Evolutionary conservation across 2,797 vertebrate species (phyloP).

Genomic region (Muscicapa comitata): DNA sequence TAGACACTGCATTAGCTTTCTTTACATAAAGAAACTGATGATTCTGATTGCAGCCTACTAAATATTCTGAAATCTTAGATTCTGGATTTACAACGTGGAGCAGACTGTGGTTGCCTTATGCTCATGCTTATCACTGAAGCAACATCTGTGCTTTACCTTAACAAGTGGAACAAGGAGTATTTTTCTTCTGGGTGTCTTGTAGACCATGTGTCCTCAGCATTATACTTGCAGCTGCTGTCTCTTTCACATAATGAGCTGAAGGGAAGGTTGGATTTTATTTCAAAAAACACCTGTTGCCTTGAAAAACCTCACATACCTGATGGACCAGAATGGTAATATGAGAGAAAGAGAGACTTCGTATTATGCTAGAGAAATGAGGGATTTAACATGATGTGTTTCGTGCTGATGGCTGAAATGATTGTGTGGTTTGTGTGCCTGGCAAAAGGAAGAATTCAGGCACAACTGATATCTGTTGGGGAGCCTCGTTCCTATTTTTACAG

Average conservation of each 20-base stretch:
- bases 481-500: slow-evolving; percentile 20
- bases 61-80: slow-evolving; percentile 60
- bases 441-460: slow-evolving; percentile 1
- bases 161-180: slow-evolving; percentile 66
- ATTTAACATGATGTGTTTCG: background rate
- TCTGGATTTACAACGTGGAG: background rate
- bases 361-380: slow-evolving; percentile 22
- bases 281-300: slow-evolving; percentile 78
- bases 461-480: slow-evolving; percentile 18
- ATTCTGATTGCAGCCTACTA: background rate
- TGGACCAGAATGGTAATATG: slow-evolving; percentile 65
- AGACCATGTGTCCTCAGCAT: slow-evolving; percentile 71
- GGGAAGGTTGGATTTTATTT: slow-evolving; percentile 72
- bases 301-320: slow-evolving; percentile 73
- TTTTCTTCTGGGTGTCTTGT: slow-evolving; percentile 69
- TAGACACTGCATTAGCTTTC: background rate
- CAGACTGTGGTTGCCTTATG: slow-evolving; percentile 45
- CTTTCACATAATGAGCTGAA: slow-evolving; percentile 66
- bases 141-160: slow-evolving; percentile 75
- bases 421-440: slow-evolving; percentile 32
- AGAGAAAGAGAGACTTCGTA: slow-evolving; percentile 36
- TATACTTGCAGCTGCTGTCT: slow-evolving; percentile 76
- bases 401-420: slow-evolving; percentile 39
- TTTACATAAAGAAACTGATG: background rate
- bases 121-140: slow-evolving; percentile 50